Conservation (phyloP, 2,888 invertebrate genomes). For the Incurvaria masculella region DNA sequence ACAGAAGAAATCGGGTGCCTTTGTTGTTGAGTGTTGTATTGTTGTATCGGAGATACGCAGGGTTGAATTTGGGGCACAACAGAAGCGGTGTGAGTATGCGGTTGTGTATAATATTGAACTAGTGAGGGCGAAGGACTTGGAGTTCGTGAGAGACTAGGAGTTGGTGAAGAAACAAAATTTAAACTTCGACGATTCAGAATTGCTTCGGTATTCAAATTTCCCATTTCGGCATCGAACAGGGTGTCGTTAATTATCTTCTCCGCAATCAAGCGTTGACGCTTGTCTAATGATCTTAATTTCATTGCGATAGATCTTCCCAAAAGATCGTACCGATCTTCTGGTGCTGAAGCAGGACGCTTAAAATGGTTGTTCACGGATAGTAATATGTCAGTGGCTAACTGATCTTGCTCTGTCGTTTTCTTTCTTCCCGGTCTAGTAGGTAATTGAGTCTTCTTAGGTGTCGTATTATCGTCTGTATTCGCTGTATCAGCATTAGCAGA, state of each 20-base stretch:
- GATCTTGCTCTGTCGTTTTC: slow-evolving; percentile 13
- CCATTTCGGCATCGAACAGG: slow-evolving; percentile 16
- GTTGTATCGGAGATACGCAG: too few species aligned
- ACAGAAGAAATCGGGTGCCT: too few species aligned
- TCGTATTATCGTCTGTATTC: slow-evolving; percentile 7
- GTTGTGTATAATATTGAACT: slow-evolving; percentile 8
- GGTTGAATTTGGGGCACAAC: slow-evolving; percentile 6
- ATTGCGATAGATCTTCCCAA: slow-evolving; percentile 9
- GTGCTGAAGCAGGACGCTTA: slow-evolving; percentile 12
- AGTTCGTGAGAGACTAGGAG: slow-evolving; percentile 7
- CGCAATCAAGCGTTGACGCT: slow-evolving; percentile 11
- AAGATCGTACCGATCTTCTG: slow-evolving; percentile 16
- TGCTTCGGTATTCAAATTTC: slow-evolving; percentile 12
- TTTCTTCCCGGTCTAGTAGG: slow-evolving; percentile 13
- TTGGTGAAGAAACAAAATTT: slow-evolving; percentile 7
- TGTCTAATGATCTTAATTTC: slow-evolving; percentile 8
- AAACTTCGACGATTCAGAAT: slow-evolving; percentile 7
- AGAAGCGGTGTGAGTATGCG: slow-evolving; percentile 7
- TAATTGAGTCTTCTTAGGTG: slow-evolving; percentile 5
- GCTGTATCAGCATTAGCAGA: slow-evolving; percentile 4
- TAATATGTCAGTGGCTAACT: slow-evolving; percentile 13
- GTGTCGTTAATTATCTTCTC: too few species aligned
- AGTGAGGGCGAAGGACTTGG: slow-evolving; percentile 7
- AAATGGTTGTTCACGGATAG: slow-evolving; percentile 14
- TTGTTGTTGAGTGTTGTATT: too few species aligned